Base-by-base conservation (phyloP, 2,888 invertebrate species). In the Latrodectus elegans region DNA sequence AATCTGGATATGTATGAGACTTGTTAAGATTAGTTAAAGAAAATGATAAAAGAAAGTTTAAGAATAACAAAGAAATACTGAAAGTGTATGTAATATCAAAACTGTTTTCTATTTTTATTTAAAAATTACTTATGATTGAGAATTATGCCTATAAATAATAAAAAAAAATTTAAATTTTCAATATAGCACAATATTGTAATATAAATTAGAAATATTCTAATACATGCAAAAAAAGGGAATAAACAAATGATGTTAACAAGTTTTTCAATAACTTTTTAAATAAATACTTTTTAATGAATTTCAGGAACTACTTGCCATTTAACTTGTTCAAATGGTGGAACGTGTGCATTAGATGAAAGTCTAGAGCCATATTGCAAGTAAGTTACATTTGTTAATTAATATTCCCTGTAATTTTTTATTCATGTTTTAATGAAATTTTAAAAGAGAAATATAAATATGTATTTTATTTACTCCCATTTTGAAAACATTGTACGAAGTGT, bases 331-430 rank as follows among this genome's bases (percentile, higher is more conserved):
- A 92, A 95, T 92, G 93, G 94, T 79, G 95, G 95, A 88, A 93
- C 92, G 11, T 95, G 95, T 91, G 92, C 93, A 90, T 91, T 94
- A 73, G 92, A 93, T 4, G 92, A 93, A 70, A 92, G 93, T 90
- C 93, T 93, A 49, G 84, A 88, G 49, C 94, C 94, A 17, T 93
- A 94, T 91, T 96, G 96, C 93, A 92, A 93, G 89, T 91, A 90
- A 85, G 90, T 17, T 79, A 11, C 14, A 26, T n/a, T 65, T 75
- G 38, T 15, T 71, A 15, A 60, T 60, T 60, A 60, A 60, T 68
- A 17, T 15, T 68, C 4, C 1, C 0, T 17, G 12, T 10, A 15
- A 15, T 60, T 60, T 60, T 10, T 11, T 10, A 55, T 11, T 60
- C 11, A 60, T 60, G 6, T 60, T 60, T 60, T 6, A 60, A 60